Evolutionary conservation across 2,888 invertebrate genomes (phyloP).

Genomic region (Chloromyia formosa): DNA sequence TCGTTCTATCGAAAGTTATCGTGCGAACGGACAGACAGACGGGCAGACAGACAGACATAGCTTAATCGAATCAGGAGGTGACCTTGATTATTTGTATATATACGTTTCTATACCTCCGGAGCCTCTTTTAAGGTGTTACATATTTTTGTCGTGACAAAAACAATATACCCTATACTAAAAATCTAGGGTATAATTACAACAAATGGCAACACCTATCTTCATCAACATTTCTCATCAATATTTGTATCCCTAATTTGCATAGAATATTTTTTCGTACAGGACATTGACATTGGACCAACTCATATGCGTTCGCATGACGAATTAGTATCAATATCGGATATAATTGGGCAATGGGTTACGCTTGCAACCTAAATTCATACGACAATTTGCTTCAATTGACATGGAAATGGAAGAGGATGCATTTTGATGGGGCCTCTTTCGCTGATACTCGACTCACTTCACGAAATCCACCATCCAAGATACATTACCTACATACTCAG

Average conservation of each 20-base stretch:
- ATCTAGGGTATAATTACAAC: too few relatives aligned
- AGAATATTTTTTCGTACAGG: neutral
- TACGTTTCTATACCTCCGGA: too few relatives aligned
- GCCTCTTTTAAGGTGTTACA: too few relatives aligned
- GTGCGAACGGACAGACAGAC: too few relatives aligned
- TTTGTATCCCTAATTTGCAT: neutral
- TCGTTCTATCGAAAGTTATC: too few relatives aligned
- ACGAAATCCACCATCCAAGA: too few relatives aligned
- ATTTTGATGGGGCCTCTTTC: conserved; percentile 17
- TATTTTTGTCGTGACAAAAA: too few relatives aligned
- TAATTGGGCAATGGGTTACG: conserved; percentile 11
- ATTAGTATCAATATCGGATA: conserved; percentile 8
- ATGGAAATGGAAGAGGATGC: conserved; percentile 40
- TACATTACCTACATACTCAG: too few relatives aligned
- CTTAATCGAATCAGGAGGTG: too few relatives aligned
- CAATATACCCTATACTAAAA: too few relatives aligned
- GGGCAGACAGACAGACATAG: too few relatives aligned
- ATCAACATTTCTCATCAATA: neutral
- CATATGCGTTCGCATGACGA: neutral
- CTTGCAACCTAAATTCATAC: conserved; percentile 34
- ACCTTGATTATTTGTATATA: too few relatives aligned
- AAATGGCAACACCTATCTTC: neutral
- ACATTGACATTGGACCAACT: conserved; percentile 20
- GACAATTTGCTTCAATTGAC: conserved; percentile 37
- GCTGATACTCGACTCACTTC: neutral